Conservation (phyloP, 2,888 invertebrate genomes). For the Aquatica leii region DNA sequence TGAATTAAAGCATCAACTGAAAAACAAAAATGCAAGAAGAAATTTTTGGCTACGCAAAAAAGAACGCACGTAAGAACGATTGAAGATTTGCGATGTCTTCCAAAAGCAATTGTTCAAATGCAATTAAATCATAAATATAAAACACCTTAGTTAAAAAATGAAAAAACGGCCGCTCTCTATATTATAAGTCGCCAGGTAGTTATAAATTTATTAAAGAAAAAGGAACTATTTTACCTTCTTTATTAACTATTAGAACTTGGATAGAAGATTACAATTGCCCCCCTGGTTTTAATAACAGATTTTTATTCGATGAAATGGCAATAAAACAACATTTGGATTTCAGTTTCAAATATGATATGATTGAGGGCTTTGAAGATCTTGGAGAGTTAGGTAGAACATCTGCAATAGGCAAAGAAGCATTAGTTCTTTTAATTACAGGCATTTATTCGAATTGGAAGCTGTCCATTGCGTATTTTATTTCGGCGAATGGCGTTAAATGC, state of each 20-base stretch:
- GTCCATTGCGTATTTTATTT: not conserved
- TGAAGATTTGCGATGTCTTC: not conserved
- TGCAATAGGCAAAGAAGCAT: not conserved
- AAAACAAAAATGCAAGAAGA: no score
- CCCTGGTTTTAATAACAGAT: not conserved
- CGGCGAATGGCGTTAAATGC: not conserved
- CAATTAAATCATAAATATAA: not conserved
- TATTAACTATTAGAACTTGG: not conserved
- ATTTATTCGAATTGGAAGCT: constrained; percentile 1
- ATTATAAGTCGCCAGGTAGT: not conserved
- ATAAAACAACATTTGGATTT: not conserved
- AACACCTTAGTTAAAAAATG: not conserved
- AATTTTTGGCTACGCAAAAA: no score
- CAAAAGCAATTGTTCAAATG: not conserved
- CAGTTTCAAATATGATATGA: not conserved
- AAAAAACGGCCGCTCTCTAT: not conserved
- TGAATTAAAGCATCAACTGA: no score
- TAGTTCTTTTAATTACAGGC: not conserved
- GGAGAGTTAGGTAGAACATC: not conserved
- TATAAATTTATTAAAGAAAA: not conserved
- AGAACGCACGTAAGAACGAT: no score
- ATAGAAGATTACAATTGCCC: not conserved
- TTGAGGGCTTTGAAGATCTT: not conserved
- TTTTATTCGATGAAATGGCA: constrained; percentile 3
- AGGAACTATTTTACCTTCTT: not conserved